phyloP scores from a whole-genome alignment of 2,888 invertebrate genomes.

The Lepidonotus clava region DNA sequence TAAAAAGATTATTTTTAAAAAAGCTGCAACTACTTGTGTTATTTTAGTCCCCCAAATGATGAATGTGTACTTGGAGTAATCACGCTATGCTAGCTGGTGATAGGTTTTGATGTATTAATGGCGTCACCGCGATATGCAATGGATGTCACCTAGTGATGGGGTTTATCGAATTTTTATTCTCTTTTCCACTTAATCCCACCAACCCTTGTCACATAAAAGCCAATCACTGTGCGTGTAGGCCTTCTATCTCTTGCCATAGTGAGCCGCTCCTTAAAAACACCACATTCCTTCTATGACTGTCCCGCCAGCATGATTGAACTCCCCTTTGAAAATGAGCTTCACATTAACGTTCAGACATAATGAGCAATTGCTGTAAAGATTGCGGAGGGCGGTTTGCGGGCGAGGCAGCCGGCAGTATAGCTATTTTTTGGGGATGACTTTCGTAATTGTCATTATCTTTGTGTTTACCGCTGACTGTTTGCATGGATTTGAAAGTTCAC shows the following conservation, averaged over 20 bases:
- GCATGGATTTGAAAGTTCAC: too few species aligned
- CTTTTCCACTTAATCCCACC: slow-evolving; percentile 2
- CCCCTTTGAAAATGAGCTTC: neutral
- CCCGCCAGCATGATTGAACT: neutral
- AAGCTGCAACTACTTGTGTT: slow-evolving; percentile 13
- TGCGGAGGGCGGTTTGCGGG: too few species aligned
- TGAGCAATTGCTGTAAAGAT: neutral
- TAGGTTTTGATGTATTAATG: slow-evolving; percentile 10
- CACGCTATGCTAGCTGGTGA: neutral
- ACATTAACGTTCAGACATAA: neutral
- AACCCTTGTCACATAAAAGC: slow-evolving; percentile 16
- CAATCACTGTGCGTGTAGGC: slow-evolving; percentile 3
- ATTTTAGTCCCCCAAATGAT: slow-evolving; percentile 5
- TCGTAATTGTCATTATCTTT: too few species aligned
- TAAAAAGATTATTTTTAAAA: neutral
- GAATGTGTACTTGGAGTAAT: neutral
- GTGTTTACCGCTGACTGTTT: too few species aligned
- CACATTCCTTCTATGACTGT: neutral
- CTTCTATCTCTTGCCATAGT: slow-evolving; percentile 10
- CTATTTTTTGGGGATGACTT: too few species aligned
- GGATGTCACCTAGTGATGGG: slow-evolving; percentile 2
- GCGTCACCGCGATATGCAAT: slow-evolving; percentile 16
- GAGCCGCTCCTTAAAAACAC: slow-evolving; percentile 12
- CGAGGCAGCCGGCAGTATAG: neutral
- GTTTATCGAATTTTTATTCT: slow-evolving; percentile 20